Conservation (phyloP, 2,113 vertebrate species). For the Gyps fulvus region DNA sequence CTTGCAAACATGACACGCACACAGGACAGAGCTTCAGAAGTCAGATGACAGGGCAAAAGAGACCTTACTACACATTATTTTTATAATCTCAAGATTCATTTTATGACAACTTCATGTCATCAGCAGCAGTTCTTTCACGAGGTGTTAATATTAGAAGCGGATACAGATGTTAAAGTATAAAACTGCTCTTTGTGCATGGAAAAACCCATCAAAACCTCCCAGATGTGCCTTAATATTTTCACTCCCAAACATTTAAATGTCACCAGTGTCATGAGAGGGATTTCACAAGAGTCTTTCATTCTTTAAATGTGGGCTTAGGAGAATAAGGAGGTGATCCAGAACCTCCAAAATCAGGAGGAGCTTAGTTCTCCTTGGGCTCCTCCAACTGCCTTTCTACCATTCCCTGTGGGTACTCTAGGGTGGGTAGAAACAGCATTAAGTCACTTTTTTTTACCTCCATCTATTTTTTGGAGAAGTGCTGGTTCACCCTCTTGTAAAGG, state of each 20-base stretch:
- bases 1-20: background rate
- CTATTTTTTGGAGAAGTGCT: background rate
- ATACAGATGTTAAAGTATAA: background rate
- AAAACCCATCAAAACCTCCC: background rate
- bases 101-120: background rate
- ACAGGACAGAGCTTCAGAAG: background rate
- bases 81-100: background rate
- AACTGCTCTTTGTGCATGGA: background rate
- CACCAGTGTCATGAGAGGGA: background rate
- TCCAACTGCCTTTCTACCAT: background rate
- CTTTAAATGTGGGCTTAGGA: background rate
- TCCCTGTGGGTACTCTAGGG: background rate
- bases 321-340: background rate
- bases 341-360: background rate
- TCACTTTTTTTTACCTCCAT: background rate
- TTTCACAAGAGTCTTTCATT: background rate
- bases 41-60: background rate
- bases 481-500: background rate
- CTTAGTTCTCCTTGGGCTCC: background rate
- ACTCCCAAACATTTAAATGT: background rate
- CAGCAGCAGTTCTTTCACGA: background rate
- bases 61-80: background rate
- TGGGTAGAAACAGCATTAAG: background rate
- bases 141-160: background rate
- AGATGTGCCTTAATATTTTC: slow-evolving; percentile 1